Conservation (phyloP, 2,113 vertebrate genomes). For the Hoplias malabaricus region DNA sequence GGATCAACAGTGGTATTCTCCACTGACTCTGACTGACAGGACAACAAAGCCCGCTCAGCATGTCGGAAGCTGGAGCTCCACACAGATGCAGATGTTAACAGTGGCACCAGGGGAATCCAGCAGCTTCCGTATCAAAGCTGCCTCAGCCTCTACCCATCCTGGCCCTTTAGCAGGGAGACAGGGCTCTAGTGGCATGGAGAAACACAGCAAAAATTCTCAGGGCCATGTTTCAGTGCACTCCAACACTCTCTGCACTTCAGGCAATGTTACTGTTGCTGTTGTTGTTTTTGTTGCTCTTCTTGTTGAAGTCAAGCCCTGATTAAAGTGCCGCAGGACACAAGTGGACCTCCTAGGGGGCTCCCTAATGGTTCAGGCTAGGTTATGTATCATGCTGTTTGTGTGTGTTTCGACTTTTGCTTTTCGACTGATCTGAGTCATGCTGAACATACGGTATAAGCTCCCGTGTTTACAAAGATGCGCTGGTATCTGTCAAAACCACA, state of each 20-base stretch:
- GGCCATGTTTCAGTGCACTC: background rate
- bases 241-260: slow-evolving; percentile 7
- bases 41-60: slow-evolving; percentile 68
- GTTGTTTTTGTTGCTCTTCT: background rate
- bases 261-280: background rate
- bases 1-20: slow-evolving; percentile 68
- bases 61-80: slow-evolving; percentile 54
- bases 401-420: slow-evolving; percentile 29
- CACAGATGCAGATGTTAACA: slow-evolving; percentile 63
- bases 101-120: slow-evolving; percentile 41
- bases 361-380: slow-evolving; percentile 15
- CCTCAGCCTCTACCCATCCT: slow-evolving; percentile 36
- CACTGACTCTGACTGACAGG: slow-evolving; percentile 74
- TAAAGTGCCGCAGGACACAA: background rate
- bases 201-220: background rate
- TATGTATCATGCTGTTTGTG: slow-evolving; percentile 9
- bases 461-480: too few relatives aligned
- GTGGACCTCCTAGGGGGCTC: slow-evolving; percentile 8
- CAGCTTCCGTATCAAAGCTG: slow-evolving; percentile 35
- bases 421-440: too few relatives aligned
- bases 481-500: too few relatives aligned
- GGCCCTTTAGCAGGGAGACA: slow-evolving; percentile 36
- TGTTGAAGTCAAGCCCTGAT: slow-evolving; percentile 18
- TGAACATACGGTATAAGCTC: too few relatives aligned
- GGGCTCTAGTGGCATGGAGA: slow-evolving; percentile 9